Conservation (phyloP, 2,797 vertebrate genomes). For the Crax fasciolata region DNA sequence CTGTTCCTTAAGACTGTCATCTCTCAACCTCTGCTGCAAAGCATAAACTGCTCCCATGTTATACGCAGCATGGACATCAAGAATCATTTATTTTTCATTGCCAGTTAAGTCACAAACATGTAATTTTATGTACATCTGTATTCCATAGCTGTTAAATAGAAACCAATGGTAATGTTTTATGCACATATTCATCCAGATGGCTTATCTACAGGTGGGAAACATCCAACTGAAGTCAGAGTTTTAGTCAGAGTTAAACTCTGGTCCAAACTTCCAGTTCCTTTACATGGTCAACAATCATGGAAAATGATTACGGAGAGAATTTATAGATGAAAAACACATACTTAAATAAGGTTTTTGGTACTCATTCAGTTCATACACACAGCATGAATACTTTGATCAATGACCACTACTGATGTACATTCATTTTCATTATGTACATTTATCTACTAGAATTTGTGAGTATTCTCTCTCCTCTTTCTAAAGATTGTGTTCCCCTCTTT, state of each 20-base stretch:
- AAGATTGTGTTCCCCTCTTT: background rate
- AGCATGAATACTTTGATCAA: background rate
- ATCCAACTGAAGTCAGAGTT: background rate
- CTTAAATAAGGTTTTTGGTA: background rate
- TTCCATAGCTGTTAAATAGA: background rate
- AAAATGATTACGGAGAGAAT: background rate
- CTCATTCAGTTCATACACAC: background rate
- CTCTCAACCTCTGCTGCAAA: background rate
- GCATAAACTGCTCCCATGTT: background rate
- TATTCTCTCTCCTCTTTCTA: background rate
- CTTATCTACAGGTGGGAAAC: background rate
- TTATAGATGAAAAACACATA: background rate
- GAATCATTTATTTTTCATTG: background rate
- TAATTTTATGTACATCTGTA: fast-evolving
- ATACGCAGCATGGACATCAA: background rate
- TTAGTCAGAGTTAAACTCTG: background rate
- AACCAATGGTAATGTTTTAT: background rate
- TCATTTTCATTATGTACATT: background rate
- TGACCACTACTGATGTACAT: background rate
- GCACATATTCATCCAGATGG: background rate
- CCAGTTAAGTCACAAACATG: background rate
- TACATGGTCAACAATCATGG: background rate
- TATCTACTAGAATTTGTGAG: background rate
- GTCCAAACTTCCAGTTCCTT: background rate
- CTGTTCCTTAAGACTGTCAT: background rate